Conservation (phyloP, 2,888 invertebrate genomes). For the Bombylius discolor region DNA sequence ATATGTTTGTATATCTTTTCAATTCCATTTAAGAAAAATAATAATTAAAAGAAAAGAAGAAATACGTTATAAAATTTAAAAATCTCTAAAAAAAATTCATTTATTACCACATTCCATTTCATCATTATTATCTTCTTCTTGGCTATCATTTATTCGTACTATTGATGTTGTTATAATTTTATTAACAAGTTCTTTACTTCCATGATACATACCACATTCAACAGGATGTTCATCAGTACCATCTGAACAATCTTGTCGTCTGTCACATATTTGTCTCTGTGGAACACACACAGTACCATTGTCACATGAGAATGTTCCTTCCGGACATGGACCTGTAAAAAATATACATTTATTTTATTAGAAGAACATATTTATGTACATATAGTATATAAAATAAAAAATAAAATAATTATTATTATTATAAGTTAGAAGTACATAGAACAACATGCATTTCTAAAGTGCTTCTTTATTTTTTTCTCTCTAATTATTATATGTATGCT, state of each 20-base stretch:
- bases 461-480: too few relatives aligned
- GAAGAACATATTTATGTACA: too few relatives aligned
- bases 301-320: constrained; percentile 42
- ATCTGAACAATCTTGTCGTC: constrained; percentile 37
- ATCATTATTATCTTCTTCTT: constrained; percentile 1
- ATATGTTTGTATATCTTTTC: constrained; percentile 31
- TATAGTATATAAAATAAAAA: too few relatives aligned
- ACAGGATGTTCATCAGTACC: constrained; percentile 38
- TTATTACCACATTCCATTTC: constrained; percentile 5
- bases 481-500: too few relatives aligned
- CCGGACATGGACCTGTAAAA: constrained; percentile 39
- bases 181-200: constrained; percentile 30
- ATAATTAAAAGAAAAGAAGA: not conserved
- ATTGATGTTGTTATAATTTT: constrained; percentile 30
- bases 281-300: constrained; percentile 41
- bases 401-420: too few relatives aligned
- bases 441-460: too few relatives aligned
- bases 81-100: not conserved
- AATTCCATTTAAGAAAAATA: too few relatives aligned
- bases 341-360: too few relatives aligned
- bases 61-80: not conserved
- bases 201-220: constrained; percentile 34
- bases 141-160: constrained; percentile 12
- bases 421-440: too few relatives aligned
- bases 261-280: constrained; percentile 43